These are phyloP conservation scores for Eremobia ochroleuca DNA, from an alignment of 2,888 invertebrate species.

Conservation along the genomic window DNA sequence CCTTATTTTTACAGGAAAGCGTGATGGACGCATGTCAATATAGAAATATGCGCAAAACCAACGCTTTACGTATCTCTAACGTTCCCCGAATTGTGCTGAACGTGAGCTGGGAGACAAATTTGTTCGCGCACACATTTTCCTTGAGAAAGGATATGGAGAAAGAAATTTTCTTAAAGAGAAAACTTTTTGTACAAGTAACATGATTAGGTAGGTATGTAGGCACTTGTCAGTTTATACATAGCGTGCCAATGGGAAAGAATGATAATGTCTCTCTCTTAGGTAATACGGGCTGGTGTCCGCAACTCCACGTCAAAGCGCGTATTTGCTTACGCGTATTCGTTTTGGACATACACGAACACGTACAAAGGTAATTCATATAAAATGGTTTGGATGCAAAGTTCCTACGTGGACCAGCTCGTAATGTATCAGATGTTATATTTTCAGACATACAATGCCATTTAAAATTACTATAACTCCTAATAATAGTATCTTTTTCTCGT, in stretches of 20 bases:
- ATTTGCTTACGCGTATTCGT: not conserved
- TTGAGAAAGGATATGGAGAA: conserved; percentile 74
- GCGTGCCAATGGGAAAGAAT: conserved; percentile 34
- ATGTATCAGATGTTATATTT: not conserved
- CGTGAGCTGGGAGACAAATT: conserved; percentile 82
- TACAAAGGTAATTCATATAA: not conserved
- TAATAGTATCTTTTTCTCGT: conserved; percentile 11
- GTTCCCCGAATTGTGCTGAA: conserved; percentile 78
- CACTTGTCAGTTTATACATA: conserved; percentile 48
- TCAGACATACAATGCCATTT: not conserved
- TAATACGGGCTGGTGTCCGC: not conserved
- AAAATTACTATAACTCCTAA: not conserved
- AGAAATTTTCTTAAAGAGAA: conserved; percentile 74
- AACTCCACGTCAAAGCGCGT: not conserved
- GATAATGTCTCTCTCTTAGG: not conserved
- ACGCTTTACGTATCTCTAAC: conserved; percentile 79
- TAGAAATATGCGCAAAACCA: conserved; percentile 78
- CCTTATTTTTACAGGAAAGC: conserved; percentile 55
- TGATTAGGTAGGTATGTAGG: conserved; percentile 39
- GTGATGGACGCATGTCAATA: conserved; percentile 72
- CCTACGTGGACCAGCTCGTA: not conserved
- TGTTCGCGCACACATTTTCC: conserved; percentile 74
- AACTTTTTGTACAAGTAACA: conserved; percentile 66
- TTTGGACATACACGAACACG: not conserved
- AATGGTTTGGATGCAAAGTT: not conserved